Conservation (phyloP, 2,797 vertebrate species). For the Hippopotamyrus pictus region DNA sequence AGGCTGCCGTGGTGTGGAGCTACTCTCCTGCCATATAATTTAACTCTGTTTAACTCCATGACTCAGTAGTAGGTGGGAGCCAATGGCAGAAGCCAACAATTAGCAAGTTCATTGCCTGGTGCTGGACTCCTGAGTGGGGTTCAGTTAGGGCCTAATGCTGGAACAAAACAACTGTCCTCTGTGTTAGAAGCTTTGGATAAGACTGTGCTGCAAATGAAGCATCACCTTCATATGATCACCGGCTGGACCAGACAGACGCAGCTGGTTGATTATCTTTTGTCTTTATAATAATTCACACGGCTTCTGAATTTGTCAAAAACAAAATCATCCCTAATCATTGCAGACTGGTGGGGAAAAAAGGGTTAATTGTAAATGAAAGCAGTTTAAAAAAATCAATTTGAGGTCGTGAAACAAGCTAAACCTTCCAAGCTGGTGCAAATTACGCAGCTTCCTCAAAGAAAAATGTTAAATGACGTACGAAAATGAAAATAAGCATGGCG, state of each 20-base stretch:
- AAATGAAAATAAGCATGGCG: constrained; percentile 15
- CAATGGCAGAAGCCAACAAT: background rate
- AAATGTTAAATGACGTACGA: background rate
- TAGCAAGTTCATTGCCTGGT: background rate
- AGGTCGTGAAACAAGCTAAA: background rate
- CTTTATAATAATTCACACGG: background rate
- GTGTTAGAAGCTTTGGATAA: background rate
- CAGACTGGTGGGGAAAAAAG: background rate
- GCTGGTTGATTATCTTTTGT: background rate
- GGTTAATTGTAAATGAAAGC: background rate
- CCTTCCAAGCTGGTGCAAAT: background rate
- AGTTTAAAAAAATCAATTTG: background rate
- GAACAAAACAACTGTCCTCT: background rate
- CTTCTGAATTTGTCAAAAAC: background rate
- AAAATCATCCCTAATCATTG: background rate
- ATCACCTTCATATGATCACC: background rate
- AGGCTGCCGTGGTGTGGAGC: background rate
- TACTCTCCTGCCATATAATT: background rate
- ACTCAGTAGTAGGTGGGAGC: background rate
- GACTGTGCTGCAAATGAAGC: background rate
- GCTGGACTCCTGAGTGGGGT: background rate
- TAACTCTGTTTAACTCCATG: background rate
- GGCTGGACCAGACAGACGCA: background rate
- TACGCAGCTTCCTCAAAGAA: background rate
- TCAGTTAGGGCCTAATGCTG: background rate